phyloP scores from a whole-genome alignment of 2,797 vertebrate species.

The Rhynchotus rufescens region DNA sequence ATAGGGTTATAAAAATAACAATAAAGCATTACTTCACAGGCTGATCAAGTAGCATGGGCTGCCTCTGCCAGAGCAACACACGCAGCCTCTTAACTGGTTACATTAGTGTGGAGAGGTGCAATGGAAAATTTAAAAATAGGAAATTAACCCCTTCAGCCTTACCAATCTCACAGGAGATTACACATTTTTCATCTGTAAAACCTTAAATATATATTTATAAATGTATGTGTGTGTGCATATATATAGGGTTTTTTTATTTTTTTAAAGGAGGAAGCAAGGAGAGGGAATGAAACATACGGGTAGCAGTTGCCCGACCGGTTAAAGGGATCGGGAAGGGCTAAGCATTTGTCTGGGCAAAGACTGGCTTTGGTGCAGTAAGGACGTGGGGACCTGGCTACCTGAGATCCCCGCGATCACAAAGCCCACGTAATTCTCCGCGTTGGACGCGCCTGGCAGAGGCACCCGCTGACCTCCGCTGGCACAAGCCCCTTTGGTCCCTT shows the following conservation, averaged over 20 bases:
- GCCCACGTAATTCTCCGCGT: background rate
- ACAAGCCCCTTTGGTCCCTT: constrained; percentile 1
- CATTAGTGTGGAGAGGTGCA: background rate
- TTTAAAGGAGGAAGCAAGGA: background rate
- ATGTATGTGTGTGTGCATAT: no score
- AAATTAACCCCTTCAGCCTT: background rate
- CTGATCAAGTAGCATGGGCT: background rate
- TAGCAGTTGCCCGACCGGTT: background rate
- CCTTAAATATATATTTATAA: background rate
- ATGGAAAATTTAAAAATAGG: background rate
- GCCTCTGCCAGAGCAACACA: background rate
- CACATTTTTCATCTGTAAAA: background rate
- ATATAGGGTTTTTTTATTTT: no score
- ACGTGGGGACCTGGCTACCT: background rate
- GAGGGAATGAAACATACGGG: background rate
- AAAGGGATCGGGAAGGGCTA: background rate
- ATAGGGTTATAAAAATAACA: background rate
- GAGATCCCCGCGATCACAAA: background rate
- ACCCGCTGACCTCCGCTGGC: constrained; percentile 61
- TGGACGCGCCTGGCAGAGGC: background rate
- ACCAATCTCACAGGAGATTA: background rate
- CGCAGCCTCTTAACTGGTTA: background rate
- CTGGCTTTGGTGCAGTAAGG: background rate
- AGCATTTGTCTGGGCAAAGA: background rate
- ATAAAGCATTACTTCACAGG: background rate